Evolutionary conservation across 2,797 vertebrate genomes (phyloP), one percentile per base, ranked within the genome.

Genomic region (Scomberomorus guttatus): DNA sequence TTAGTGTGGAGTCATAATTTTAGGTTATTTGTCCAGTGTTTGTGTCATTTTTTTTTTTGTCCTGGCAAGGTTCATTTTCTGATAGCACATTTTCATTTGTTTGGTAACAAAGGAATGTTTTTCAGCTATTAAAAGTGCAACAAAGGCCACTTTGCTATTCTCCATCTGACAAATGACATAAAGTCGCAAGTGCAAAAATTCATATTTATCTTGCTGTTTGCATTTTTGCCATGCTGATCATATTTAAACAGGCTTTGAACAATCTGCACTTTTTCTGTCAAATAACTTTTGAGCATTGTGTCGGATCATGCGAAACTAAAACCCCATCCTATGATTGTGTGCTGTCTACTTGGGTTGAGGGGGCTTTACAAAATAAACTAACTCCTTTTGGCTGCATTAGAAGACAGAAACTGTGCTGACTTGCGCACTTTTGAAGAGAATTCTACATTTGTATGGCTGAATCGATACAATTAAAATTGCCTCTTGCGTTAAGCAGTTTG

Each of bases 391-490:
- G 90, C 92, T 90, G 93, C 84, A 89, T 91, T 91, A 89, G 91
- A 83, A 95, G 92, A 96, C 95, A 95, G 91, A 95, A 85, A 93
- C 93, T 90, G 78, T 95, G 96, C 96, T 96, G 96, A 96, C 94
- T 94, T 58, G 83, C 86, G 71, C 89, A 87, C 90, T 95, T 95
- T 87, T 85, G 83, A 80, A 91, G 90, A 94, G 94, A 95, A 95
- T 95, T 93, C 92, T 90, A 91, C 93, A 92, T 95, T 96, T 96
- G 93, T 94, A 94, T 93, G 92, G 93, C 94, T 95, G 95, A 95
- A 96, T 95, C 93, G 90, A 95, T 95, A 95, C 95, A 96, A 96
- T 96, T 96, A 96, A 96, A 96, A 95, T 93, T 89, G 90, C 90
- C 88, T 93, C 92, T 92, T 85, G 88, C 90, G 87, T 94, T 94